Evolutionary conservation across 2,113 vertebrate genomes (phyloP).

Genomic region (Cololabis saira): DNA sequence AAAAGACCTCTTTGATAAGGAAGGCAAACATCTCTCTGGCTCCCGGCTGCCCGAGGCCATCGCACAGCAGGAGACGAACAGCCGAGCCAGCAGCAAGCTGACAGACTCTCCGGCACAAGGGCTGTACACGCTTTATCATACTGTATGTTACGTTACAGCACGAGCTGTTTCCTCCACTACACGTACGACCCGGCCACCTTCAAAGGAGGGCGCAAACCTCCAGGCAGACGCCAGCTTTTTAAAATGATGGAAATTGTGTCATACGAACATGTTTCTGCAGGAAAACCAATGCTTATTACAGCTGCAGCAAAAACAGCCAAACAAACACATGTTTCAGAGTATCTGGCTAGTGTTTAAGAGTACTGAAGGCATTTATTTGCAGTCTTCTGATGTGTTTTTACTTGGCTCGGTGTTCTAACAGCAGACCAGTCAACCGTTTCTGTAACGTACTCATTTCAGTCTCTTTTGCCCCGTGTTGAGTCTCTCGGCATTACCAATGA

Average conservation of each 20-base stretch:
- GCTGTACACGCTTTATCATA: background rate
- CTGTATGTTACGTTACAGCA: constrained; percentile 1
- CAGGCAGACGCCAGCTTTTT: constrained; percentile 12
- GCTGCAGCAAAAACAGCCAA: background rate
- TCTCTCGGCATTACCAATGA: too few relatives aligned
- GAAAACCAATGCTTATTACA: constrained; percentile 9
- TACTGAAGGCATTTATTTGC: background rate
- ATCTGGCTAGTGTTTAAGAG: background rate
- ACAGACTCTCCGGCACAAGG: background rate
- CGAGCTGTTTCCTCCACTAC: constrained; percentile 8
- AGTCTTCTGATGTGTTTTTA: background rate
- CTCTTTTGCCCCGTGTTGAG: too few relatives aligned
- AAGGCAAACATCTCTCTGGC: constrained; percentile 11
- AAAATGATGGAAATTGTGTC: constrained; percentile 3
- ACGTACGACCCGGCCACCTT: background rate
- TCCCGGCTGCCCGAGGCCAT: constrained; percentile 2
- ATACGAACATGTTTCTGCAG: background rate
- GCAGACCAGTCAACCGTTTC: too few relatives aligned
- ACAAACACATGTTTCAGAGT: background rate
- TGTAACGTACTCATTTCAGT: too few relatives aligned
- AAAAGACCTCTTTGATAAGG: constrained; percentile 11
- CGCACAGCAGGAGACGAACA: constrained; percentile 12
- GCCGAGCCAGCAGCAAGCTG: background rate
- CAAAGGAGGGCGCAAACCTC: constrained; percentile 14
- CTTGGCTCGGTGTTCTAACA: too few relatives aligned